Evolutionary conservation across 2,888 invertebrate genomes (phyloP), one percentile per base, ranked within the genome.

Genomic region (Drosophila acutilabella): DNA sequence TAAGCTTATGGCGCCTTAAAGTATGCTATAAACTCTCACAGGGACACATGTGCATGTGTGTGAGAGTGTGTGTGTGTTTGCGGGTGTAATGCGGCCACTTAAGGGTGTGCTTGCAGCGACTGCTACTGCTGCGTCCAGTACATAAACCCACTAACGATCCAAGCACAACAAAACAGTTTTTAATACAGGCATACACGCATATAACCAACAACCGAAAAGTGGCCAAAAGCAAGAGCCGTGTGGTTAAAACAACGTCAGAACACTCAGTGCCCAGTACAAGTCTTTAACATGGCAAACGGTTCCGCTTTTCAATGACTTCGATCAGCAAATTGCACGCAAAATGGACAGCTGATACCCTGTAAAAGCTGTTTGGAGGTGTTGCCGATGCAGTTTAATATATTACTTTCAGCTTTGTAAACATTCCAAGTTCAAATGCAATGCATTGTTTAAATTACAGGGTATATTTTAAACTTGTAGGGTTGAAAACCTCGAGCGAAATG

Each of bases 1-100:
- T 83, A 84, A 89, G 88, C 85, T 83, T 75, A 89, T 71, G 81
- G 73, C 64, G 87, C 79, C 81, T 87, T 84, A 81, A 87, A 83
- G 81, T 84, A 53, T 78, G 79, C 89, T 54, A 87, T 89, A 87
- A 83, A 84, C 78, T 78, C 47, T 36, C 48, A 60, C 53, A 62
- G 52, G 48, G 45, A 50, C 14, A 33, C 23, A 40, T 42, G 26
- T 48, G 41, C 36, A 41, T 62, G 33, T 42, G 20, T 44, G 33
- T 36, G 33, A 1, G 10, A 6, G 33, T 33, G 10, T 33, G 33
- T 1, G 36, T 36, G 36, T 36, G 36, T 36, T 30, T 7, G 36
- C 13, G 36, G 13, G 36, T 36, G 62, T 44, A 47, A 40, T 62
- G 58, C 65, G 45, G 50, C 41, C 78, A 79, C 71, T 79, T 78